These are phyloP conservation scores for Xenops minutus DNA, from an alignment of 2,797 vertebrate species.

Conservation along the genomic window DNA sequence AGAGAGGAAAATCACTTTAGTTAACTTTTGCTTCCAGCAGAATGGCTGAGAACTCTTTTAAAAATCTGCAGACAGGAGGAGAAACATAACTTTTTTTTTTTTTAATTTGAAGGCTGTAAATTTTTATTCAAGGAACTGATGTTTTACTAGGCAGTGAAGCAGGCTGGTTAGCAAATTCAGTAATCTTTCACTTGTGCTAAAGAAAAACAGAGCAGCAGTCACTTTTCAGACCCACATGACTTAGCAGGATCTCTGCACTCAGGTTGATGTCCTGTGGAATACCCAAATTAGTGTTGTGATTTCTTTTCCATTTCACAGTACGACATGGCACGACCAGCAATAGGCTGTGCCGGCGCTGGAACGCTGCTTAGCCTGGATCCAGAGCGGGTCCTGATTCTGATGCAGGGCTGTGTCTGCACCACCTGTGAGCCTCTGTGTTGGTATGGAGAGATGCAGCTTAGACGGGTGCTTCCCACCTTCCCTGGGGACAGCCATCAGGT, in stretches of 20 bases:
- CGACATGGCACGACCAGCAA: background rate
- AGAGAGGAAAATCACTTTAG: background rate
- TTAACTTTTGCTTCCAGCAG: background rate
- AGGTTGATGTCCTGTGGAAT: background rate
- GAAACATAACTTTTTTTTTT: background rate
- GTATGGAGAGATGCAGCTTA: background rate
- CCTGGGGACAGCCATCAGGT: background rate
- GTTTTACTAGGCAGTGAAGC: background rate
- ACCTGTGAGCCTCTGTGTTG: rapidly evolving
- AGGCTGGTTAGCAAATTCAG: background rate
- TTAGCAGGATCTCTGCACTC: background rate
- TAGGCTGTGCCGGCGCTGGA: background rate
- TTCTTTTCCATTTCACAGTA: background rate
- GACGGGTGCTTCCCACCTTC: background rate
- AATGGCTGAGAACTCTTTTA: background rate
- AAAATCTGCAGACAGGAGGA: background rate
- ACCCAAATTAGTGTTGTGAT: background rate
- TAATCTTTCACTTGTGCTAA: background rate
- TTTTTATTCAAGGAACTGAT: background rate
- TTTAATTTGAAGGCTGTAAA: background rate
- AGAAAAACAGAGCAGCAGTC: background rate
- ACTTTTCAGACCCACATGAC: background rate
- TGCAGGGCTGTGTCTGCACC: background rate
- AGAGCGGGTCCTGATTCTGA: background rate
- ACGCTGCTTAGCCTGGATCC: background rate